Evolutionary conservation across 1,140 invertebrate genomes (phyloP).

Genomic region (Penaeus chinensis): DNA sequence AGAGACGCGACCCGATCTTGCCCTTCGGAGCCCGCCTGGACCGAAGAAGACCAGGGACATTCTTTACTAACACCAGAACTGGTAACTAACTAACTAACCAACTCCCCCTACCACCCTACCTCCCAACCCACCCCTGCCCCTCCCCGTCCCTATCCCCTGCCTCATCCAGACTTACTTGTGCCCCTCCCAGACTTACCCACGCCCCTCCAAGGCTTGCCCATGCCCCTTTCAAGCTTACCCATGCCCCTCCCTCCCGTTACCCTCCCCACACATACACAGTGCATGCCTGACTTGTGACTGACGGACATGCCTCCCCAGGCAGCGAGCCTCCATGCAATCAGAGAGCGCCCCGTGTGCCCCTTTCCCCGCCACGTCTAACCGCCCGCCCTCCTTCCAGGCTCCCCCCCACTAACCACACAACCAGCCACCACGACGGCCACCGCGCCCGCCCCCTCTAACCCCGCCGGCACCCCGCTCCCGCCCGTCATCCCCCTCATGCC

Average conservation of each 20-base stretch:
- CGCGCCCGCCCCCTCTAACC: slow-evolving; percentile 28
- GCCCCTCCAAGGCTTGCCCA: no score
- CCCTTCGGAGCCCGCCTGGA: slow-evolving; percentile 42
- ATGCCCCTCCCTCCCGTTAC: neutral
- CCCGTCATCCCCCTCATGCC: slow-evolving; percentile 17
- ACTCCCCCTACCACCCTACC: neutral
- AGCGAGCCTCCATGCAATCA: no score
- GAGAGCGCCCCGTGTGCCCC: neutral
- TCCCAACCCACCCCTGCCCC: neutral
- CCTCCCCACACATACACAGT: no score
- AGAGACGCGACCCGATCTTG: slow-evolving; percentile 25
- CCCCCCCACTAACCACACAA: slow-evolving; percentile 23
- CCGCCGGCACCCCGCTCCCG: neutral
- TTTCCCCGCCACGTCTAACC: neutral
- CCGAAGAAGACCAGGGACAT: slow-evolving; percentile 7
- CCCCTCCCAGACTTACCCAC: no score
- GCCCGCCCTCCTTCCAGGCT: slow-evolving; percentile 33
- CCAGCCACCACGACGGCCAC: neutral
- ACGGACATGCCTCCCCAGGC: no score
- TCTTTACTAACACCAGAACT: slow-evolving; percentile 43
- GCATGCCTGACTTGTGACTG: no score
- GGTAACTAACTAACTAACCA: slow-evolving; percentile 37
- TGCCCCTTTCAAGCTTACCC: no score
- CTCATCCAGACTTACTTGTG: no score
- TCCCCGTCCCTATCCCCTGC: neutral